These are phyloP conservation scores for Lamellibrachia columna DNA, from an alignment of 2,888 invertebrate species.

Conservation along the genomic window DNA sequence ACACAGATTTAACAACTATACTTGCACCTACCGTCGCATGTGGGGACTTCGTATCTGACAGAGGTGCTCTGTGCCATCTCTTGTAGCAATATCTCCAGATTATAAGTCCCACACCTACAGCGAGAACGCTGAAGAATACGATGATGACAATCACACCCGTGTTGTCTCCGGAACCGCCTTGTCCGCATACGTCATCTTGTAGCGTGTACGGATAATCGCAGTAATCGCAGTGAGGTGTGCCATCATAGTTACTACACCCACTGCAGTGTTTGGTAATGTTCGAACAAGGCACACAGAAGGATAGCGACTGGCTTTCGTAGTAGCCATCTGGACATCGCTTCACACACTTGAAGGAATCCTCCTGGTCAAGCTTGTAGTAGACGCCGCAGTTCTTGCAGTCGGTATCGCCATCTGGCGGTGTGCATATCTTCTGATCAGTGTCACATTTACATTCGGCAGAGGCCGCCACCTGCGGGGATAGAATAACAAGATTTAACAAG, in stretches of 20 bases:
- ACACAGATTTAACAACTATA: too few relatives aligned
- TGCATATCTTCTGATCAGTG: not conserved
- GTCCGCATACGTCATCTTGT: not conserved
- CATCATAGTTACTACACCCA: not conserved
- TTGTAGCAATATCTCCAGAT: not conserved
- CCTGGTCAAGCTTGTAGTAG: not conserved
- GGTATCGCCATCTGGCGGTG: not conserved
- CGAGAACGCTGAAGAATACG: not conserved
- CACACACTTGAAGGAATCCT: not conserved
- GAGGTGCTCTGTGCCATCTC: not conserved
- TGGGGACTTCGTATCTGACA: not conserved
- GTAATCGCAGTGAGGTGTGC: not conserved
- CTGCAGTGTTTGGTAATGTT: not conserved
- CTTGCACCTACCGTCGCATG: not conserved
- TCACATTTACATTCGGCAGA: not conserved
- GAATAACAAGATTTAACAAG: not conserved
- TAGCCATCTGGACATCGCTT: not conserved
- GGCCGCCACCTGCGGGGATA: not conserved
- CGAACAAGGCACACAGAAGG: not conserved
- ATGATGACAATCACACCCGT: not conserved
- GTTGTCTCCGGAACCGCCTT: not conserved
- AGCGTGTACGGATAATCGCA: not conserved
- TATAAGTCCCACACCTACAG: not conserved
- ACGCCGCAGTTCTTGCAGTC: constrained; percentile 1
- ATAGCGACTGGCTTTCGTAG: constrained; percentile 1